Percentiles rank a stretch among this genome's conserved stretches.
These are phyloP conservation scores for Andrena dorsata DNA, from an alignment of 2,888 invertebrate species.

Conservation along the genomic window DNA sequence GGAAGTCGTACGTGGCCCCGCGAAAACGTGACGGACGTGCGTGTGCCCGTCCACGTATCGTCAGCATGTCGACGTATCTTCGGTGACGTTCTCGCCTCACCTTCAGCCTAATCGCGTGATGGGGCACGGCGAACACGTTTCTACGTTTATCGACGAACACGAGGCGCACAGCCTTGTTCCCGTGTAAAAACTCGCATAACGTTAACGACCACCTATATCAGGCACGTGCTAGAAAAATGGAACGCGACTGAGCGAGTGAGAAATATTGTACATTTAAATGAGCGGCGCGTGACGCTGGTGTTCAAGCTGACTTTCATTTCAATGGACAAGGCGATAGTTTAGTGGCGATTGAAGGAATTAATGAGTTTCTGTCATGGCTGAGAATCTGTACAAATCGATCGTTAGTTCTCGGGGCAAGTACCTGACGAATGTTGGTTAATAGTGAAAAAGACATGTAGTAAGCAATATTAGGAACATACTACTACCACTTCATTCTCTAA, in stretches of 20 bases:
- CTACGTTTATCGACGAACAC: slow-evolving; percentile 43
- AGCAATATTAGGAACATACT: too few relatives aligned
- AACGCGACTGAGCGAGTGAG: background rate
- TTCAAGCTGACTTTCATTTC: background rate
- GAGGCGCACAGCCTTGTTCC: slow-evolving; percentile 18
- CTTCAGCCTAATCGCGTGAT: slow-evolving; percentile 65
- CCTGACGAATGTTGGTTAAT: too few relatives aligned
- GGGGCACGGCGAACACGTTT: slow-evolving; percentile 28
- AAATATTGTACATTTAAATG: slow-evolving; percentile 19
- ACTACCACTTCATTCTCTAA: too few relatives aligned
- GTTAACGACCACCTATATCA: slow-evolving; percentile 42
- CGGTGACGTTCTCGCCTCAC: slow-evolving; percentile 58
- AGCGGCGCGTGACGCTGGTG: background rate
- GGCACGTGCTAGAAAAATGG: slow-evolving; percentile 38
- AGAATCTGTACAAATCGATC: too few relatives aligned
- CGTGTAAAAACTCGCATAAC: slow-evolving; percentile 47
- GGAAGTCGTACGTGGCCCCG: background rate
- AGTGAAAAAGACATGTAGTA: too few relatives aligned
- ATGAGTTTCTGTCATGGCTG: too few relatives aligned
- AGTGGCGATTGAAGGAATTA: background rate
- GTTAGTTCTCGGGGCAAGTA: too few relatives aligned
- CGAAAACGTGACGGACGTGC: slow-evolving; percentile 13
- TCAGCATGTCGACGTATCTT: slow-evolving; percentile 20
- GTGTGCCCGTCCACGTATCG: slow-evolving; percentile 47
- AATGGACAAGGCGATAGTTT: background rate